A percentile compares a stretch with the other conserved stretches of the same genome.
phyloP scores from a whole-genome alignment of 2,113 vertebrate genomes.

The Sinocyclocheilus maitianheensis region DNA sequence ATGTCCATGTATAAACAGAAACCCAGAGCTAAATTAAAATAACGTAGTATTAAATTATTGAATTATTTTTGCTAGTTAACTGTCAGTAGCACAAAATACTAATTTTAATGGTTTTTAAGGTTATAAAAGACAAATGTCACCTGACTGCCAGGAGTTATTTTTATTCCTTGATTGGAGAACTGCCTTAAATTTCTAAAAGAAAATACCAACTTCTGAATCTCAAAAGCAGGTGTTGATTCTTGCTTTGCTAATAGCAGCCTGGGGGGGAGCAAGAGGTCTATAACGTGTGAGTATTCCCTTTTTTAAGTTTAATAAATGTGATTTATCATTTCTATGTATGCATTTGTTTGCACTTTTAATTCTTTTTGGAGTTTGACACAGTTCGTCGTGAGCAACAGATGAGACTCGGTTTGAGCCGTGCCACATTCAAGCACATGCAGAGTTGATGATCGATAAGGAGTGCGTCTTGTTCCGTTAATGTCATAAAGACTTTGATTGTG shows the following conservation, averaged over 20 bases:
- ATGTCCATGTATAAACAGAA: slow-evolving; percentile 68
- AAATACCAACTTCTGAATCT: slow-evolving; percentile 47
- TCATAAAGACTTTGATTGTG: slow-evolving; percentile 9
- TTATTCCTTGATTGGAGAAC: slow-evolving; percentile 65
- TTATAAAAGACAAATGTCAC: slow-evolving; percentile 68
- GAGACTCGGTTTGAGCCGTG: neutral
- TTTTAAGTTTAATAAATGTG: slow-evolving; percentile 65
- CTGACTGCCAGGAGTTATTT: slow-evolving; percentile 51
- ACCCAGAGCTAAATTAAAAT: slow-evolving; percentile 15
- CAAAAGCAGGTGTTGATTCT: slow-evolving; percentile 4
- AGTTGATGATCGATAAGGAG: neutral
- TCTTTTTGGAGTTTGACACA: neutral
- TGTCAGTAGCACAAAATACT: slow-evolving; percentile 77
- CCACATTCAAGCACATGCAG: neutral
- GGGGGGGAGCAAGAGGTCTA: neutral
- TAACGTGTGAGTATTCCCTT: neutral
- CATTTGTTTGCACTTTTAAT: slow-evolving; percentile 27
- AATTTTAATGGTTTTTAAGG: slow-evolving; percentile 15
- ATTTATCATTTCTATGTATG: slow-evolving; percentile 55
- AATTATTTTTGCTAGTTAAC: slow-evolving; percentile 66
- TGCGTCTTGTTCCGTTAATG: slow-evolving; percentile 26
- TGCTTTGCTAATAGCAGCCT: neutral
- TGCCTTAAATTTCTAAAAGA: slow-evolving; percentile 77
- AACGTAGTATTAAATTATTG: slow-evolving; percentile 3
- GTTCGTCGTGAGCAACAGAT: neutral